Conservation (phyloP, 2,888 invertebrate genomes). For the Nebria salina region DNA sequence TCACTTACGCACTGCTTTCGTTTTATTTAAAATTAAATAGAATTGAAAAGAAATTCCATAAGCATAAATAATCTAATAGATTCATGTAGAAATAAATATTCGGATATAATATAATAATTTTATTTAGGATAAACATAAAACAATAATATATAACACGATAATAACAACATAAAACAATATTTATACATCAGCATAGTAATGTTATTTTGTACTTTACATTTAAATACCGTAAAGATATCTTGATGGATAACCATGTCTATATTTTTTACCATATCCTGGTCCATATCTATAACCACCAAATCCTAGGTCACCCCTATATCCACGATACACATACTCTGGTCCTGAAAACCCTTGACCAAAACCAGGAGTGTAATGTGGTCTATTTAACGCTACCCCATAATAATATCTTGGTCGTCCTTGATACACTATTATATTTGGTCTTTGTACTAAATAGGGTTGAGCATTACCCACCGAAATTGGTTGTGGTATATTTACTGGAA, state of each 20-base stretch:
- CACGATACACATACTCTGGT: neutral
- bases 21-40: too few relatives aligned
- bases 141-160: too few relatives aligned
- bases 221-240: neutral
- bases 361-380: neutral
- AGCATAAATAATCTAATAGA: too few relatives aligned
- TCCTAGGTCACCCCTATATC: neutral
- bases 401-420: neutral
- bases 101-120: too few relatives aligned
- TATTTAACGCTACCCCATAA: neutral
- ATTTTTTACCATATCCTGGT: conserved; percentile 7
- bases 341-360: neutral
- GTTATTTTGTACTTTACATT: too few relatives aligned
- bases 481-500: neutral
- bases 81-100: too few relatives aligned
- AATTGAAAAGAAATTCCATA: too few relatives aligned
- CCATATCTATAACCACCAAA: conserved; percentile 15
- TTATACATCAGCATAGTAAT: too few relatives aligned
- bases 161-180: too few relatives aligned
- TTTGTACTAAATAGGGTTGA: conserved; percentile 21
- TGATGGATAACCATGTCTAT: conserved; percentile 6
- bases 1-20: too few relatives aligned
- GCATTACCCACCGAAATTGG: neutral
- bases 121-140: too few relatives aligned
- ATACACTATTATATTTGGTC: neutral